These are phyloP conservation scores for Catharus minimus DNA, from an alignment of 2,113 vertebrate genomes.

Conservation along the genomic window DNA sequence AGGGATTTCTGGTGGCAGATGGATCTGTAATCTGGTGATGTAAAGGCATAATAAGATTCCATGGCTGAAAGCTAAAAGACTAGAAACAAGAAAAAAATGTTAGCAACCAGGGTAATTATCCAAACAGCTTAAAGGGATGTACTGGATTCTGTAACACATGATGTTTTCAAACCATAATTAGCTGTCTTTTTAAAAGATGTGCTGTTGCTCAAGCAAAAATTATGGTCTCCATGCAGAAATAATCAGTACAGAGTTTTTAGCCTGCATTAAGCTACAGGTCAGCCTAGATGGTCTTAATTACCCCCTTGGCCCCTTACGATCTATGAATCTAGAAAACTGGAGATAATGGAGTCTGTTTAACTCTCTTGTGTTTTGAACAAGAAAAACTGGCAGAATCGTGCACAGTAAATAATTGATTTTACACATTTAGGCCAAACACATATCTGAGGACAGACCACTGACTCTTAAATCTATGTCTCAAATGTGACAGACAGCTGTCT, in stretches of 20 bases:
- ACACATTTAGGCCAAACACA: not conserved
- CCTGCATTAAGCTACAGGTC: conserved; percentile 13
- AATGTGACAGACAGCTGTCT: conserved; percentile 14
- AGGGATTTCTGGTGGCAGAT: conserved; percentile 20
- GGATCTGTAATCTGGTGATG: not conserved
- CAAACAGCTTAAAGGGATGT: conserved; percentile 7
- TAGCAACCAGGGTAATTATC: conserved; percentile 13
- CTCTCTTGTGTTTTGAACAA: not conserved
- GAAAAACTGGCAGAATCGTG: not conserved
- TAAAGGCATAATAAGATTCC: not conserved
- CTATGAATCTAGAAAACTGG: not conserved
- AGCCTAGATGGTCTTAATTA: conserved; percentile 26
- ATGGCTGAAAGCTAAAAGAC: conserved; percentile 12
- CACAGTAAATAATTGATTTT: not conserved
- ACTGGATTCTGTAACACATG: not conserved
- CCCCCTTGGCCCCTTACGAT: not conserved
- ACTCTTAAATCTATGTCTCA: not conserved
- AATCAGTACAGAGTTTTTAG: conserved; percentile 20
- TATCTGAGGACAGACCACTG: not conserved
- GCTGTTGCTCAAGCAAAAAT: conserved; percentile 12
- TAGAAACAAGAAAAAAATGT: conserved; percentile 6
- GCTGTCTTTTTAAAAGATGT: conserved; percentile 20
- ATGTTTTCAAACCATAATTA: conserved; percentile 18
- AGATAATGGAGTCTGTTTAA: not conserved
- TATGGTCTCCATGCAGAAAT: not conserved